A percentile compares a stretch with the other conserved stretches of the same genome.
Conservation (phyloP, 2,888 invertebrate genomes). For the Tortrix viridana region DNA sequence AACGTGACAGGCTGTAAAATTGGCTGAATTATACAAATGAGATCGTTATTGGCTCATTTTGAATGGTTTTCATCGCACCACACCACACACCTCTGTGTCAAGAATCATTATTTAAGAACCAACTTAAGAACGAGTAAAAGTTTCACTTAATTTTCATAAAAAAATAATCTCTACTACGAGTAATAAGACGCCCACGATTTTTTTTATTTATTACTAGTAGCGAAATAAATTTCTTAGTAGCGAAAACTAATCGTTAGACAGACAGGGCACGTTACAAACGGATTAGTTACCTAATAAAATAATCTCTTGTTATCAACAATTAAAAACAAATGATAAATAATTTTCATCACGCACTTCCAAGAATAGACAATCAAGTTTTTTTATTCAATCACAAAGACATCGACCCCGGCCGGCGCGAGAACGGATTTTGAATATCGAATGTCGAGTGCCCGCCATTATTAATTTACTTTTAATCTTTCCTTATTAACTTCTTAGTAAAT, state of each 20-base stretch:
- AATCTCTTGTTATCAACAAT: conserved; percentile 3
- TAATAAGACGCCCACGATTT: too few species aligned
- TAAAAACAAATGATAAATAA: conserved; percentile 14
- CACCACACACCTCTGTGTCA: conserved; percentile 21
- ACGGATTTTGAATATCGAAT: conserved; percentile 64
- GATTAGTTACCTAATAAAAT: neutral
- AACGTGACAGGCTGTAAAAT: conserved; percentile 52
- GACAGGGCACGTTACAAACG: too few species aligned
- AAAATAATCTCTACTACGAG: too few species aligned
- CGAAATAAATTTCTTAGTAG: too few species aligned
- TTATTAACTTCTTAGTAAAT: conserved; percentile 50
- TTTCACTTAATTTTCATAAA: too few species aligned
- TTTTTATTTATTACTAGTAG: too few species aligned
- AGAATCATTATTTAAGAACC: neutral
- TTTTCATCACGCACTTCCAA: conserved; percentile 10
- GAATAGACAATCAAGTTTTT: conserved; percentile 25
- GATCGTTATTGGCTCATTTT: conserved; percentile 50
- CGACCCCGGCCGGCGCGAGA: conserved; percentile 45
- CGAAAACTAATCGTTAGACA: too few species aligned
- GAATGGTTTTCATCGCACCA: conserved; percentile 35
- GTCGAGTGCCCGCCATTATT: conserved; percentile 56
- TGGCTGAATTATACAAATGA: conserved; percentile 52
- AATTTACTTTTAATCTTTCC: conserved; percentile 60
- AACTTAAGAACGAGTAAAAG: too few species aligned
- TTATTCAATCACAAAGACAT: conserved; percentile 32